Evolutionary conservation across 2,888 invertebrate species (phyloP), one percentile per base, ranked within the genome.

Genomic region (Orchesellides sinensis): DNA sequence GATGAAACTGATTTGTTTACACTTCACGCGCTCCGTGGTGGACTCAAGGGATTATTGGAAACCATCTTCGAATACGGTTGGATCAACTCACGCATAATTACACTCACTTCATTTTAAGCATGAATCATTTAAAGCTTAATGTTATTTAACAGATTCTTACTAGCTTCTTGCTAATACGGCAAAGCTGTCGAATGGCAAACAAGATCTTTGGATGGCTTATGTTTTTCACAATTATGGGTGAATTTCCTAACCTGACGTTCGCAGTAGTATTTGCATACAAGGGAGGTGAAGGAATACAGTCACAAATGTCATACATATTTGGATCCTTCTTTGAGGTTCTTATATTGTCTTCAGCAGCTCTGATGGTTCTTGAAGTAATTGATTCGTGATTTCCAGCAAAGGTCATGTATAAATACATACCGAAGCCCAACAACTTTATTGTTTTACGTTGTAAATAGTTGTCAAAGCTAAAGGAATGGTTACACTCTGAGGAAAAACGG

Each of bases 191-290:
- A 47, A 19, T 19, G 17, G 32, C 69, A 1, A 79, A 79, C 23
- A 32, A 40, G n/a, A 63, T 70, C 12, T 79, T 79, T 35, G 79
- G 79, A 0, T 79, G 70, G 70, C 27, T 70, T 3, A 17, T 79
- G 17, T 79, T 70, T 12, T 45, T 6, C 14, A n/a, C 79, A 17
- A 32, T 70, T 17, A 63, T 79, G 63, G 79, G 79, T 2, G 79
- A 79, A 29, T 79, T 79, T 27, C 79, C 79, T 14, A 79, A 70
- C 63, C 25, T 79, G 5, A 70, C 79, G 1, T 70, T 79, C 45
- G 52, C 0, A n/a, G n/a, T 79, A 5, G 70, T 79, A 0, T 52
- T 63, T 23, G 21, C 21, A 1, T 52, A 8, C 52, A 40, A 40
- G 10, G n/a, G n/a, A n/a, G 2, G 2, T 8, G 4, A 2, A 40